Conservation (phyloP, 2,797 vertebrate genomes). For the Parauchenoglanis ngamensis region DNA sequence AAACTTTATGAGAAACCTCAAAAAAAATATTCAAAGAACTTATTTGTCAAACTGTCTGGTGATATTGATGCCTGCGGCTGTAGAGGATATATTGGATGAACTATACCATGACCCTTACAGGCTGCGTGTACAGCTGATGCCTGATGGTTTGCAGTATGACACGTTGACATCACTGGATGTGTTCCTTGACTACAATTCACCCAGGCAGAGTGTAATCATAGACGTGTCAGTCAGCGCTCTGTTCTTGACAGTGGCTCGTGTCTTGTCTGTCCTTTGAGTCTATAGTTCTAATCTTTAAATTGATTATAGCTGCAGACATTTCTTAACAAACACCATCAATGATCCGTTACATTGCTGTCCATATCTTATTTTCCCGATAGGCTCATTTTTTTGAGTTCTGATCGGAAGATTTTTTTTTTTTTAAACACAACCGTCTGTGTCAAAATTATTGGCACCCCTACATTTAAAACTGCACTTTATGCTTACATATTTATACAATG, state of each 20-base stretch:
- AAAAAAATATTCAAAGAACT: not conserved
- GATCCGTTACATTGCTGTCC: not conserved
- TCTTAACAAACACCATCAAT: not conserved
- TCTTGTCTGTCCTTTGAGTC: slow-evolving; percentile 9
- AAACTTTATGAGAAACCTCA: not conserved
- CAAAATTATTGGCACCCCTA: not conserved
- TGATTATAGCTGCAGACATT: not conserved
- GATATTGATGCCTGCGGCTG: slow-evolving; percentile 15
- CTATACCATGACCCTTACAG: slow-evolving; percentile 3
- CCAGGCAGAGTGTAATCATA: slow-evolving; percentile 21
- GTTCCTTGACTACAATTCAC: not conserved
- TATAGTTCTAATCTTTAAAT: not conserved
- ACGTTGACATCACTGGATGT: not conserved
- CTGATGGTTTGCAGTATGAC: slow-evolving; percentile 18
- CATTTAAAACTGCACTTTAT: not conserved
- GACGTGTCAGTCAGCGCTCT: slow-evolving; percentile 13
- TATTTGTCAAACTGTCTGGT: slow-evolving; percentile 12
- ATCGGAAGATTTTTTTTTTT: not conserved
- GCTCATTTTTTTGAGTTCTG: not conserved
- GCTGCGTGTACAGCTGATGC: not conserved
- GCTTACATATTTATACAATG: not conserved
- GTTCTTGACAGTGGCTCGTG: slow-evolving; percentile 23
- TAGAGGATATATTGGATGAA: slow-evolving; percentile 24
- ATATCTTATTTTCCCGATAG: not conserved
- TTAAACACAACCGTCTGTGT: not conserved